Conservation (phyloP, 1,140 invertebrate genomes). For the Drosophila pachea region DNA sequence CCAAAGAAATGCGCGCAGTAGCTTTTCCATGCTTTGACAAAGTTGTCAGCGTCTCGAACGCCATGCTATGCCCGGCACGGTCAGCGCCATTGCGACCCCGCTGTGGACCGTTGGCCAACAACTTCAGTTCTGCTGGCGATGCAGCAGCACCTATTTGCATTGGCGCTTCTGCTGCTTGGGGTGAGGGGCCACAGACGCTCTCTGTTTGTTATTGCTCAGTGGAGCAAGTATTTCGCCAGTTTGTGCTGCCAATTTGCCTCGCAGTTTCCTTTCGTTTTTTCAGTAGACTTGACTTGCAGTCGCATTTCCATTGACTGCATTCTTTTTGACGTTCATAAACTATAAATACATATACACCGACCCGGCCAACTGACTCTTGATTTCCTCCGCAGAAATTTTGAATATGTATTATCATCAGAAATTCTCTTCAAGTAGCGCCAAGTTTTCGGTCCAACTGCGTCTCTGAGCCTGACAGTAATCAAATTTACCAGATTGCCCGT, state of each 20-base stretch:
- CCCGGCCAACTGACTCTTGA: conserved; percentile 23
- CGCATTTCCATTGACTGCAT: conserved; percentile 70
- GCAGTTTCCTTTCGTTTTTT: conserved; percentile 46
- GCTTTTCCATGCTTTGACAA: conserved; percentile 42
- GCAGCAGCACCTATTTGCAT: conserved; percentile 20
- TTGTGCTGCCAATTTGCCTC: conserved; percentile 71
- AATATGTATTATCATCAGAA: no score
- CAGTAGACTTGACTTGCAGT: conserved; percentile 46
- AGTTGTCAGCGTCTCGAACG: conserved; percentile 56
- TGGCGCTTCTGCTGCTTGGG: conserved; percentile 8
- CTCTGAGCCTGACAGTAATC: no score
- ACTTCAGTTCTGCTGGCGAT: no score
- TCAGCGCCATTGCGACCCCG: not conserved
- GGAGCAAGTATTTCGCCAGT: conserved; percentile 68
- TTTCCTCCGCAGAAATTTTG: conserved; percentile 17
- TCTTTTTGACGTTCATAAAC: conserved; percentile 19
- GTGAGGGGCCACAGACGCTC: conserved; percentile 3
- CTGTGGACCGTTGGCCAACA: no score
- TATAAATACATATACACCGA: not conserved
- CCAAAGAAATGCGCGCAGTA: conserved; percentile 30
- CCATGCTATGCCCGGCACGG: not conserved
- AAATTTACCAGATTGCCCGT: no score
- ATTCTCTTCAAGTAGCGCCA: no score
- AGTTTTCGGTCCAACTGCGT: no score
- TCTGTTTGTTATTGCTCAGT: conserved; percentile 65